These are phyloP conservation scores for Leptinotarsa rubiginosa DNA, from an alignment of 2,888 invertebrate genomes.

Conservation along the genomic window DNA sequence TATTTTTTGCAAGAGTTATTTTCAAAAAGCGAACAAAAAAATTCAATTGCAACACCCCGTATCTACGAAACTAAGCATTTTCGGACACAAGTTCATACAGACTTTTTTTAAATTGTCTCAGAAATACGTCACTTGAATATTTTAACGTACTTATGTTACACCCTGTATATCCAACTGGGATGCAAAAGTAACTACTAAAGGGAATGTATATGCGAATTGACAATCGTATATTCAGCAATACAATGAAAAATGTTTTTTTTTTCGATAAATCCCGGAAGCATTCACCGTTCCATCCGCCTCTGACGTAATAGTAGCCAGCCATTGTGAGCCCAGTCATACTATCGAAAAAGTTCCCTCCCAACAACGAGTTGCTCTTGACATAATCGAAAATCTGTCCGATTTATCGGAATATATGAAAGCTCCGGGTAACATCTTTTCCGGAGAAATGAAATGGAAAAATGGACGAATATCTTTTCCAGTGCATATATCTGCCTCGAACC, in stretches of 20 bases:
- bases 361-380: constrained; percentile 54
- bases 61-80: too few relatives aligned
- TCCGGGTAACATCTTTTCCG: constrained; percentile 58
- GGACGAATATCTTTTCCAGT: constrained; percentile 27
- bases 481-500: constrained; percentile 55
- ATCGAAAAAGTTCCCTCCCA: background rate
- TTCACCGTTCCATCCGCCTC: background rate
- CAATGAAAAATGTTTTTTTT: too few relatives aligned
- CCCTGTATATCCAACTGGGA: too few relatives aligned
- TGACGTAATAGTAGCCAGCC: background rate
- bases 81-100: too few relatives aligned
- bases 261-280: background rate
- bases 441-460: constrained; percentile 41
- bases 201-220: background rate
- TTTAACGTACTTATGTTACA: too few relatives aligned
- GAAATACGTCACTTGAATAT: too few relatives aligned
- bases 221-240: too few relatives aligned
- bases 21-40: too few relatives aligned
- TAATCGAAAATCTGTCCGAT: constrained; percentile 60
- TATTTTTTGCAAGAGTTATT: too few relatives aligned
- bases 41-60: too few relatives aligned
- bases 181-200: too few relatives aligned
- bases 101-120: too few relatives aligned
- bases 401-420: constrained; percentile 57
- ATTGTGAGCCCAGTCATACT: background rate